phyloP scores from a whole-genome alignment of 92 coral and sea anemone genomes.

The Meandrina meandrites region DNA sequence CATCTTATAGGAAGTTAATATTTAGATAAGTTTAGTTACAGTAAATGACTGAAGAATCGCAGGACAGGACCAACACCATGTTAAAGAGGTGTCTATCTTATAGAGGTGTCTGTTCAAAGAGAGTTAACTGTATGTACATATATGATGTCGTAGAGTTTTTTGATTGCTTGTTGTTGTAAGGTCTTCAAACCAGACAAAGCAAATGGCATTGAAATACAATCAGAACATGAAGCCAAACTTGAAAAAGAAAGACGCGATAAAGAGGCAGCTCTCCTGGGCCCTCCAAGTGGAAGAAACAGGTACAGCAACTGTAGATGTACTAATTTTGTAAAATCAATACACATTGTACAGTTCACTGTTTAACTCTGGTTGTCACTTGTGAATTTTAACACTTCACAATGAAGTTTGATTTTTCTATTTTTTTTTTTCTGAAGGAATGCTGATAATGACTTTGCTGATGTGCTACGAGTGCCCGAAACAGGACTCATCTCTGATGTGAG shows the following conservation, averaged over 20 bases:
- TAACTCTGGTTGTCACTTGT: no score
- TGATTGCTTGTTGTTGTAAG: slow-evolving; percentile 44
- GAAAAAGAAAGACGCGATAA: slow-evolving; percentile 79
- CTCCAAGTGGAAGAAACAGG: slow-evolving; percentile 55
- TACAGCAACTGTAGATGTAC: neutral
- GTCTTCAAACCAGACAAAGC: slow-evolving; percentile 91
- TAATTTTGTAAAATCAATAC: neutral
- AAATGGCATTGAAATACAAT: slow-evolving; percentile 90
- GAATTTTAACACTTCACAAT: no score
- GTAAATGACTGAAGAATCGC: no score
- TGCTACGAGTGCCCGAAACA: slow-evolving; percentile 84
- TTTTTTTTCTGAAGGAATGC: slow-evolving; percentile 68
- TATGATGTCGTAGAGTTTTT: no score
- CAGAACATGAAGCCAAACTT: slow-evolving; percentile 84
- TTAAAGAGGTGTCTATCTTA: no score
- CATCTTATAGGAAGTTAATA: no score
- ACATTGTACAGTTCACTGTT: no score
- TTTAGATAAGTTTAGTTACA: no score
- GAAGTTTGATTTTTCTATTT: neutral
- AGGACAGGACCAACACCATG: no score
- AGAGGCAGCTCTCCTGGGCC: slow-evolving; percentile 70
- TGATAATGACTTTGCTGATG: slow-evolving; percentile 75
- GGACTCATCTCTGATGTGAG: slow-evolving; percentile 78
- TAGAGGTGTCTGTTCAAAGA: no score
- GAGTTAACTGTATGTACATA: no score